Evolutionary conservation across 2,888 invertebrate genomes (phyloP), one percentile per base, ranked within the genome.

Genomic region (Cryptosula pallasiana): DNA sequence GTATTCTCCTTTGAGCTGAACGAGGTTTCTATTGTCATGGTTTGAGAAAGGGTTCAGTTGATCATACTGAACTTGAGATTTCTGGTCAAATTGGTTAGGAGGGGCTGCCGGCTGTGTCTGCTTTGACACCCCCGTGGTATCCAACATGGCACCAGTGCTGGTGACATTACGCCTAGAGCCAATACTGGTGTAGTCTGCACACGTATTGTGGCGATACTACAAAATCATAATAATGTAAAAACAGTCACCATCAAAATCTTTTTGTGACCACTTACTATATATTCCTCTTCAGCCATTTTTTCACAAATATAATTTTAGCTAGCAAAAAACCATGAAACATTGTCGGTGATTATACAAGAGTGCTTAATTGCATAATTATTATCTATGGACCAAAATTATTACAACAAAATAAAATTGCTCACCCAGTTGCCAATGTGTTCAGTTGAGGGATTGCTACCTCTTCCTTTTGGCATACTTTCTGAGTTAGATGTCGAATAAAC

Each of bases 1-100:
- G 71, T 83, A 82, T 20, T 79, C 80, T 1, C 81, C 83, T 57
- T 79, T 78, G 55, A 78, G 77, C 72, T 83, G 82, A 74, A 83
- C 79, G 20, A 76, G 74, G 71, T 83, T 77, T 72, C 82, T 74
- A 76, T 83, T 82, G 76, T 83, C 82, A 71, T 82, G 82, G 13
- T 76, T 76, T 0, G 81, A 81, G 74, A 83, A 83, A 34, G 75
- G 76, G 75, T 83, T 81, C n/a, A 29, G 32, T 32, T 63, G 63
- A 63, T 63, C 32, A 63, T 63, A 63, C 5, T 29, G n/a, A 32
- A 32, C 2, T 63, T 32, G 9, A 32, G 63, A 25, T 63, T 32
- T 63, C 9, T 63, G 34, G 5, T 63, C 25, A 32, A 63, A 63
- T 9, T 3, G 2, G 25, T 29, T 27, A 5, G 36, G 27, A 9